Evolutionary conservation across 2,797 vertebrate genomes (phyloP).

Genomic region (Lerista edwardsae): DNA sequence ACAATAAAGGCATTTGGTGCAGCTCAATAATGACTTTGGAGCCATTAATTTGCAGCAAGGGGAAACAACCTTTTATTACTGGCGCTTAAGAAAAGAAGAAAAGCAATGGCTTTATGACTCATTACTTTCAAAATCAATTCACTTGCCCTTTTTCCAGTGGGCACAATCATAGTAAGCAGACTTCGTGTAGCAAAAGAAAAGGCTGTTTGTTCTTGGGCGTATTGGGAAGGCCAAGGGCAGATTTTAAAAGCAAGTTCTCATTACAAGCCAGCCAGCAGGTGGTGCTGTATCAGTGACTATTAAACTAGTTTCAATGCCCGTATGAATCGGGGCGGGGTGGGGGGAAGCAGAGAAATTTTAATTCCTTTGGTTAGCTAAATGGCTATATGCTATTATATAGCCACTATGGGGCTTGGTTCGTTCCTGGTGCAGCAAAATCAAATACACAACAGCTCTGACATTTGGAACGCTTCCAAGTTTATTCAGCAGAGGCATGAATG

Average conservation of each 20-base stretch:
- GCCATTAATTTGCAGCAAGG: conserved; percentile 30
- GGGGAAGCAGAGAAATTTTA: not conserved
- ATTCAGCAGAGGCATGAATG: no score
- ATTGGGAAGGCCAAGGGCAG: not conserved
- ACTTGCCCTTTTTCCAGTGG: accelerated
- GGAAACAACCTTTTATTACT: not conserved
- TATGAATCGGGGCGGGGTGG: not conserved
- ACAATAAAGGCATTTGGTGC: conserved; percentile 79
- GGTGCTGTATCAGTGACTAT: not conserved
- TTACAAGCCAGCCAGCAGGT: not conserved
- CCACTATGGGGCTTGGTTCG: no score
- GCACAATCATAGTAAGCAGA: not conserved
- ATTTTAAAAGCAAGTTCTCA: not conserved
- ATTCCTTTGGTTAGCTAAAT: no score
- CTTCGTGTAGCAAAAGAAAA: not conserved
- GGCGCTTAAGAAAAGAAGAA: not conserved
- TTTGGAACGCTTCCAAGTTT: no score
- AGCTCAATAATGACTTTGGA: conserved; percentile 37
- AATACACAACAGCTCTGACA: no score
- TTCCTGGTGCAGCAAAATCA: no score
- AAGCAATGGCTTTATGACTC: not conserved
- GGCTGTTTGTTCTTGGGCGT: accelerated
- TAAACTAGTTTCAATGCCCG: not conserved
- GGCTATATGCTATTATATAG: no score
- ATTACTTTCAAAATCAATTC: accelerated